A percentile compares a stretch with the other conserved stretches of the same genome.
Evolutionary conservation across 2,113 vertebrate genomes (phyloP).

Genomic region (Spheniscus mendiculus): DNA sequence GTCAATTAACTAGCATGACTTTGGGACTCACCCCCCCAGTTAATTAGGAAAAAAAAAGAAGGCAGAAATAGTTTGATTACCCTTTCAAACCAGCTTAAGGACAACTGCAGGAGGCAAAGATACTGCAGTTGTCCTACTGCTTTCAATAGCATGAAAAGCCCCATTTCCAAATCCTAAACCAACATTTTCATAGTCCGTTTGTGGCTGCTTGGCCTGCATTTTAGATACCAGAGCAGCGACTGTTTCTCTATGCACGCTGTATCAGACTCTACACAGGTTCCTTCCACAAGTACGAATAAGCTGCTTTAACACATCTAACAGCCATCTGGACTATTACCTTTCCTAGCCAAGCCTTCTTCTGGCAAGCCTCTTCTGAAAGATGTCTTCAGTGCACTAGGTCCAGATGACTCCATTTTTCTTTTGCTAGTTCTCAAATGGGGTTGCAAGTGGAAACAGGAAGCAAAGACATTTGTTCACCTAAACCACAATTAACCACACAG

Average conservation of each 20-base stretch:
- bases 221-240: neutral
- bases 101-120: neutral
- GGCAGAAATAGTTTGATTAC: neutral
- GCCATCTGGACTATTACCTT: too few species aligned
- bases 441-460: neutral
- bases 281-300: neutral
- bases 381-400: neutral
- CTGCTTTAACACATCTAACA: neutral
- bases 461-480: neutral
- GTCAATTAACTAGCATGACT: neutral
- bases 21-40: too few species aligned
- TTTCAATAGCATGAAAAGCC: neutral
- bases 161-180: neutral
- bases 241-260: accelerated
- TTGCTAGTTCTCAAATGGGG: neutral
- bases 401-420: neutral
- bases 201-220: neutral
- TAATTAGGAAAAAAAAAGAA: neutral
- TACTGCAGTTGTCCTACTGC: neutral
- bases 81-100: neutral
- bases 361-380: neutral
- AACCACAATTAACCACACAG: neutral
- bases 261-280: neutral
- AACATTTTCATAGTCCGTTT: neutral
- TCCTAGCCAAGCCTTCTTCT: neutral